A percentile compares a stretch with the other conserved stretches of the same genome.
These are phyloP conservation scores for Nasua narica DNA, from an alignment of 2,797 vertebrate species.

Conservation along the genomic window DNA sequence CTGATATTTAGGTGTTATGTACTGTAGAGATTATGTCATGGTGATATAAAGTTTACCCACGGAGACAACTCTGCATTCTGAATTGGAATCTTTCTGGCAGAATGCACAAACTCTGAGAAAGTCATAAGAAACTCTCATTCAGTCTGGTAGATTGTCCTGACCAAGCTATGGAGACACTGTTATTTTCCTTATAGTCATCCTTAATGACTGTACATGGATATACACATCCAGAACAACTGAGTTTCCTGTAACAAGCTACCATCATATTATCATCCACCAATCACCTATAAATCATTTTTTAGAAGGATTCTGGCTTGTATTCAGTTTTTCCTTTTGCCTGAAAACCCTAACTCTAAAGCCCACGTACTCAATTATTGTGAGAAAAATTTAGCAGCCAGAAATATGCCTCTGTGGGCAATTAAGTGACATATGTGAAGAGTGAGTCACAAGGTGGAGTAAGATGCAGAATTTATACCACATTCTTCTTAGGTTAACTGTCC, in stretches of 20 bases:
- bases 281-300: neutral
- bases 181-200: conserved; percentile 4
- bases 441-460: neutral
- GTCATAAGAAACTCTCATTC: neutral
- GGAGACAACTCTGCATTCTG: neutral
- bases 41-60: neutral
- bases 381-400: neutral
- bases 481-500: neutral
- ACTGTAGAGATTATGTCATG: neutral
- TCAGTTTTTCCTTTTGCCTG: conserved; percentile 13
- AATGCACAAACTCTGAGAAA: neutral
- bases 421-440: neutral
- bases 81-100: neutral
- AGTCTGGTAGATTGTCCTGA: neutral
- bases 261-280: neutral
- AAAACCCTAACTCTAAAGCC: conserved; percentile 7
- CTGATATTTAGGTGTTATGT: neutral
- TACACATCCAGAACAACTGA: neutral
- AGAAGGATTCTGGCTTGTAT: conserved; percentile 11
- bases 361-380: neutral
- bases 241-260: neutral
- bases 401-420: neutral
- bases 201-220: neutral
- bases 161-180: neutral
- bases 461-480: neutral